These are phyloP conservation scores for Chitala chitala DNA, from an alignment of 2,113 vertebrate genomes.

Conservation along the genomic window DNA sequence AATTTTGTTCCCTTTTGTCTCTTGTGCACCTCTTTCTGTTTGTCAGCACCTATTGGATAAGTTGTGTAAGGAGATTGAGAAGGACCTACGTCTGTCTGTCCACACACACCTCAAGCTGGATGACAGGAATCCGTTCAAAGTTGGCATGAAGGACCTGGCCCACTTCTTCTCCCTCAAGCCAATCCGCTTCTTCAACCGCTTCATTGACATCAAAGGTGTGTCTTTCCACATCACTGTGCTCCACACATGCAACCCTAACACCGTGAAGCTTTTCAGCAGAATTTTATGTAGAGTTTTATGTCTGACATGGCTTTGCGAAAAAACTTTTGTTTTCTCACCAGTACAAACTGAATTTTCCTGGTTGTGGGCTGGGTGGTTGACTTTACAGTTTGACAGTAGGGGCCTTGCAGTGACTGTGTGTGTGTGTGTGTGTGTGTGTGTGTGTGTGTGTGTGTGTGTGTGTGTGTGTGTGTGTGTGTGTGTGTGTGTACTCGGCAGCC, in stretches of 20 bases:
- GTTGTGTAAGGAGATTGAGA: slow-evolving; percentile 97
- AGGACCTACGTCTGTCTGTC: slow-evolving; percentile 92
- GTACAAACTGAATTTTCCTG: no score
- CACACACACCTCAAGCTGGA: slow-evolving; percentile 95
- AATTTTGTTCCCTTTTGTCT: neutral
- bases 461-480: neutral
- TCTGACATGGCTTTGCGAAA: no score
- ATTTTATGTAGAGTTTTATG: no score
- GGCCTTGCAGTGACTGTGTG: no score
- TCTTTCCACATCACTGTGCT: neutral
- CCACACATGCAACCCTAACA: neutral
- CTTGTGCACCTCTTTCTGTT: neutral
- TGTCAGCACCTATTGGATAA: slow-evolving; percentile 86
- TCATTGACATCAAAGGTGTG: slow-evolving; percentile 93
- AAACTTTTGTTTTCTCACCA: no score
- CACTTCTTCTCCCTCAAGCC: slow-evolving; percentile 94
- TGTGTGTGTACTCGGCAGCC: slow-evolving; percentile 55
- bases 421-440: no score
- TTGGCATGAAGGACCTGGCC: slow-evolving; percentile 92
- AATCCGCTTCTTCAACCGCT: slow-evolving; percentile 94
- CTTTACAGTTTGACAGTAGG: no score
- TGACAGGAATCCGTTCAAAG: slow-evolving; percentile 95
- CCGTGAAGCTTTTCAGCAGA: neutral
- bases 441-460: no score
- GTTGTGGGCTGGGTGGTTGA: no score